phyloP scores from a whole-genome alignment of 1,140 invertebrate species.

The Pseudomyrmex cubaensis region DNA sequence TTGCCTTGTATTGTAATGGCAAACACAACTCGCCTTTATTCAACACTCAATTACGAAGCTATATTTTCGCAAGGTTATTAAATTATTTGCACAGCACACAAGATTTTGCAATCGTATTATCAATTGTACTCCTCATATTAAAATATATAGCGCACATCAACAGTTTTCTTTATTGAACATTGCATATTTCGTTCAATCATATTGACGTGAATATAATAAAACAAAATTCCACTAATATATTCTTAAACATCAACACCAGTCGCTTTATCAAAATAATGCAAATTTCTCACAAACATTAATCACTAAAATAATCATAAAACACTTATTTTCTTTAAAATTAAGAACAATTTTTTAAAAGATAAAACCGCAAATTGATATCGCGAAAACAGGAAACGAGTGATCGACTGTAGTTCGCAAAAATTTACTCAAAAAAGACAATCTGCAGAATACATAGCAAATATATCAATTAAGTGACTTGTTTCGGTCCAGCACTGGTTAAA shows the following conservation, averaged over 20 bases:
- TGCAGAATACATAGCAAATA: background rate
- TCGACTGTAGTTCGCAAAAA: background rate
- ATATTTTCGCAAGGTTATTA: slow-evolving; percentile 12
- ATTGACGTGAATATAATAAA: too few species aligned
- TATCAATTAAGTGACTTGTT: slow-evolving; percentile 8
- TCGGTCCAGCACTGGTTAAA: background rate
- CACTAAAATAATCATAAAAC: background rate
- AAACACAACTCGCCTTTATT: background rate
- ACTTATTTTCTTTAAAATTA: background rate
- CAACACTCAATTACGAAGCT: background rate
- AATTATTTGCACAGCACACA: background rate
- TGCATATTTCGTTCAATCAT: background rate
- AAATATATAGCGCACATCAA: background rate
- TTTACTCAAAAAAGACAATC: background rate
- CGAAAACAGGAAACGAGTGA: background rate
- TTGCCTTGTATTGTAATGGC: background rate
- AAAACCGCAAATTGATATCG: background rate
- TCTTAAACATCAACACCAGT: background rate
- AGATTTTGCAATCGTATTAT: background rate
- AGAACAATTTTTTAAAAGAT: too few species aligned
- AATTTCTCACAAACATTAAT: background rate
- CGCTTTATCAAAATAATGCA: background rate
- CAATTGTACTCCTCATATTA: slow-evolving; percentile 15
- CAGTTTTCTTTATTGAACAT: background rate
- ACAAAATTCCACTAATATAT: background rate